Percentiles rank a stretch among this genome's conserved stretches.
phyloP scores from a whole-genome alignment of 2,113 vertebrate genomes.

The Paramisgurnus dabryanus region DNA sequence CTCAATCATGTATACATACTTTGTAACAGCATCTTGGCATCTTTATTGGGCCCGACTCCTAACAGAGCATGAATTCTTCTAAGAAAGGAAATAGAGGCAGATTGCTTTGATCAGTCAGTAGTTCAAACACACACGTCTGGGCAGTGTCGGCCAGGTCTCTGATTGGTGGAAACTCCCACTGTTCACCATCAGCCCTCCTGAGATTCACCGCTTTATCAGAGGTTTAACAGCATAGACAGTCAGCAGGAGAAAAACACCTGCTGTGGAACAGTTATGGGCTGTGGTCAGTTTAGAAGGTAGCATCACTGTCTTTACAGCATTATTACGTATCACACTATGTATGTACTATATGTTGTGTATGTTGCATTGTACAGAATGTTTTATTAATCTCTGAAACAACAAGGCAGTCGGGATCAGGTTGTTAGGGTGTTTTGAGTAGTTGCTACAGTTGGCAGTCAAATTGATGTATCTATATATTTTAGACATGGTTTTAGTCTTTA shows the following conservation, averaged over 20 bases:
- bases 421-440: background rate
- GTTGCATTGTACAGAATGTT: background rate
- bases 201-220: conserved; percentile 23
- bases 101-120: conserved; percentile 55
- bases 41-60: conserved; percentile 30
- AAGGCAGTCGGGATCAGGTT: background rate
- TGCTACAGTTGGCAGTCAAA: too few species aligned
- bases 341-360: background rate
- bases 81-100: conserved; percentile 50
- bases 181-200: conserved; percentile 30
- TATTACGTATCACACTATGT: background rate
- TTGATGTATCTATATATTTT: too few species aligned
- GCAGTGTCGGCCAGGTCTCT: conserved; percentile 24
- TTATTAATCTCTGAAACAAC: background rate
- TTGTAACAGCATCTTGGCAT: conserved; percentile 24
- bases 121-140: conserved; percentile 39
- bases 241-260: conserved; percentile 9
- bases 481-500: background rate
- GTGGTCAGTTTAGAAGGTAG: background rate
- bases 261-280: background rate
- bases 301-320: background rate
- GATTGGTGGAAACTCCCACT: conserved; percentile 32
- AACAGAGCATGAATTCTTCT: conserved; percentile 48
- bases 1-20: background rate
- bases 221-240: conserved; percentile 9